These are phyloP conservation scores for Eurypyga helias DNA, from an alignment of 2,113 vertebrate genomes.

Conservation along the genomic window DNA sequence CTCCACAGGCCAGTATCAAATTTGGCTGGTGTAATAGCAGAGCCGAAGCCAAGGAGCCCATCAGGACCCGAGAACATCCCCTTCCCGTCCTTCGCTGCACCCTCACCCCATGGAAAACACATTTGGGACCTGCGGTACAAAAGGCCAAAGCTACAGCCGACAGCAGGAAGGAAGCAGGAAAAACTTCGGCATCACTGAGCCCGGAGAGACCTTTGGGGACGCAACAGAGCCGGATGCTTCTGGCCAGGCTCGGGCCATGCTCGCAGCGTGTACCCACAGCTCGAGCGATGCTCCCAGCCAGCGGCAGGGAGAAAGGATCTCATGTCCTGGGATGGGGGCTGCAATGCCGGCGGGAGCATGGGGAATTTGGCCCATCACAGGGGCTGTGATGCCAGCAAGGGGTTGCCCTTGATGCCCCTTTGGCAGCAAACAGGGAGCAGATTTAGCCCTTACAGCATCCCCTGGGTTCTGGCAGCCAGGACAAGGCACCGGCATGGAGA, in stretches of 20 bases:
- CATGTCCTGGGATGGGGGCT: rapidly evolving
- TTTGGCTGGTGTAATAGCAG: rapidly evolving
- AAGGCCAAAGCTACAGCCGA: conserved; percentile 57
- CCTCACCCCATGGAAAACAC: not conserved
- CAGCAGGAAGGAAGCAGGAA: conserved; percentile 71
- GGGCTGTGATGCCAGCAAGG: rapidly evolving
- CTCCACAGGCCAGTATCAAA: not conserved
- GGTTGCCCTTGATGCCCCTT: not conserved
- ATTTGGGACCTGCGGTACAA: not conserved
- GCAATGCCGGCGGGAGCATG: no score
- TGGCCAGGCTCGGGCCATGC: rapidly evolving
- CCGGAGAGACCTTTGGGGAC: not conserved
- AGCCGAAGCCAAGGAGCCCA: not conserved
- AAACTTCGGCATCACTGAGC: not conserved
- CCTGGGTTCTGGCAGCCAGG: not conserved
- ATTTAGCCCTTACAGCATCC: not conserved
- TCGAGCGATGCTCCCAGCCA: rapidly evolving
- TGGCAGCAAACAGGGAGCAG: not conserved
- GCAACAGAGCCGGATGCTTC: not conserved
- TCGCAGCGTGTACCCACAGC: rapidly evolving
- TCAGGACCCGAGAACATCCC: not conserved
- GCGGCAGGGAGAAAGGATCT: rapidly evolving
- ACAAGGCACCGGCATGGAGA: not conserved
- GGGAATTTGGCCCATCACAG: rapidly evolving
- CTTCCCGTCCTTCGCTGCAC: not conserved